Evolutionary conservation across 2,888 invertebrate species (phyloP).

Genomic region (Andricus quercusramuli): DNA sequence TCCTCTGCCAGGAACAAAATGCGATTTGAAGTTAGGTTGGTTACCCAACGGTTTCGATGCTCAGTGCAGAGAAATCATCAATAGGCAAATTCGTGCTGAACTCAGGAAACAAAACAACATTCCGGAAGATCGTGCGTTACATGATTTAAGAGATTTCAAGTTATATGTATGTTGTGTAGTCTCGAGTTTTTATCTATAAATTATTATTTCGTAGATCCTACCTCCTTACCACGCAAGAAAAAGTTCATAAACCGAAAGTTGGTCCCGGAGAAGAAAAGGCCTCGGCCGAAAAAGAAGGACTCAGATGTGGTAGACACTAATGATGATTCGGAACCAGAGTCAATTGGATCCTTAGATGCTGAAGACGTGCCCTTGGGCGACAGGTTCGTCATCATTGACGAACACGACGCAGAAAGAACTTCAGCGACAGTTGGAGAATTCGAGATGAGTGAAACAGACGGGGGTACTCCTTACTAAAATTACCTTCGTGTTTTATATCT

Average conservation of each 20-base stretch:
- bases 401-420: slow-evolving; percentile 28
- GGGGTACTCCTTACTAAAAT: not conserved
- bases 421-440: slow-evolving; percentile 41
- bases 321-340: slow-evolving; percentile 21
- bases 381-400: slow-evolving; percentile 19
- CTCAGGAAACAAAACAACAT: slow-evolving; percentile 76
- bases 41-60: slow-evolving; percentile 86
- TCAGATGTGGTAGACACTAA: not conserved
- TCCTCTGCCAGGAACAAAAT: slow-evolving; percentile 81
- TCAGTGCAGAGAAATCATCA: slow-evolving; percentile 87
- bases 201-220: slow-evolving; percentile 68
- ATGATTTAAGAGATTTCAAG: no score
- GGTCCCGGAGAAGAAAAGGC: not conserved
- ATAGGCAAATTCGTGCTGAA: slow-evolving; percentile 82
- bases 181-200: no score
- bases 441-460: slow-evolving; percentile 45
- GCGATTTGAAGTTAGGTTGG: slow-evolving; percentile 90
- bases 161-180: no score
- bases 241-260: slow-evolving; percentile 43
- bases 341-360: slow-evolving; percentile 15
- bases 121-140: slow-evolving; percentile 74
- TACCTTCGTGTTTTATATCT: not conserved
- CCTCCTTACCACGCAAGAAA: slow-evolving; percentile 68
- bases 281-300: not conserved
- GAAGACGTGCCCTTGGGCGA: not conserved